Evolutionary conservation across 1,140 invertebrate genomes (phyloP).

Genomic region (Akabosia matsudoensis): DNA sequence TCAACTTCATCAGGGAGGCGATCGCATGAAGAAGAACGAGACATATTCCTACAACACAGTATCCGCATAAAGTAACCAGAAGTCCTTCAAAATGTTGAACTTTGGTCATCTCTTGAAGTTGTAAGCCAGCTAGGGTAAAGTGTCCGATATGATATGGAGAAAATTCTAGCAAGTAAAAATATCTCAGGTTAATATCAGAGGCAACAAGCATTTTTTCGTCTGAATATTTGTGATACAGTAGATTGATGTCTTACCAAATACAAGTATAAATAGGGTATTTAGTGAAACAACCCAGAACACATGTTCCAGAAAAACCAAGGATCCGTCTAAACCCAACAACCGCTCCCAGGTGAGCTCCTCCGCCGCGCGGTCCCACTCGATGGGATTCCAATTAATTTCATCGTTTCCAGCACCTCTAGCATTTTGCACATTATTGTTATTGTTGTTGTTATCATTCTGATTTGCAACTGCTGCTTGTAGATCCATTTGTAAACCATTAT

Average conservation of each 20-base stretch:
- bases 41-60: conserved; percentile 81
- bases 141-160: conserved; percentile 94
- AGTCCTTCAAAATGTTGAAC: conserved; percentile 87
- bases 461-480: not conserved
- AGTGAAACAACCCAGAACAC: conserved; percentile 98
- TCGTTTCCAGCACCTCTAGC: conserved; percentile 57
- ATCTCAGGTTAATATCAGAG: too few species aligned
- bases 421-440: conserved; percentile 46
- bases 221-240: not conserved
- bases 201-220: not conserved
- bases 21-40: conserved; percentile 77
- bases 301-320: conserved; percentile 94
- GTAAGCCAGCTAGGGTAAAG: conserved; percentile 71
- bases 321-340: conserved; percentile 91
- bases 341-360: conserved; percentile 98
- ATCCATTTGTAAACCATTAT: conserved; percentile 48
- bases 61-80: conserved; percentile 87
- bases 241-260: conserved; percentile 59
- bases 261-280: conserved; percentile 89
- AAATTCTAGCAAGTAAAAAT: conserved; percentile 68
- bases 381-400: conserved; percentile 95
- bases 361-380: conserved; percentile 95
- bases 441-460: conserved; percentile 24
- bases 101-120: conserved; percentile 69
- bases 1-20: conserved; percentile 50